phyloP scores from a whole-genome alignment of 2,113 vertebrate genomes.

The Oryctolagus cuniculus region mOryCun1.1 NC_091438.1:157645501-157646000 shows the following conservation, averaged over 20 bases:
- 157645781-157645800: not conserved
- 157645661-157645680: not conserved
- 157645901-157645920: not conserved
- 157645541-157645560: too few relatives aligned
- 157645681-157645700: not conserved
- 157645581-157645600: too few relatives aligned
- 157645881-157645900: not conserved
- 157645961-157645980: not conserved
- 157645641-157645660: not conserved
- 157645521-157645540: too few relatives aligned
- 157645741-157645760: not conserved
- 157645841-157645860: not conserved
- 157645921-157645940: not conserved
- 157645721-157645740: not conserved
- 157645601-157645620: too few relatives aligned
- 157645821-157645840: not conserved
- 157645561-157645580: too few relatives aligned
- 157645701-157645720: not conserved
- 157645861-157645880: not conserved
- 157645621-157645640: not conserved
- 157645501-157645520: too few relatives aligned
- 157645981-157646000: not conserved
- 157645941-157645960: not conserved
- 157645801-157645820: not conserved
- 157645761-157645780: not conserved